Evolutionary conservation across 2,888 invertebrate species (phyloP).

Genomic region (Lissonota sp.): DNA sequence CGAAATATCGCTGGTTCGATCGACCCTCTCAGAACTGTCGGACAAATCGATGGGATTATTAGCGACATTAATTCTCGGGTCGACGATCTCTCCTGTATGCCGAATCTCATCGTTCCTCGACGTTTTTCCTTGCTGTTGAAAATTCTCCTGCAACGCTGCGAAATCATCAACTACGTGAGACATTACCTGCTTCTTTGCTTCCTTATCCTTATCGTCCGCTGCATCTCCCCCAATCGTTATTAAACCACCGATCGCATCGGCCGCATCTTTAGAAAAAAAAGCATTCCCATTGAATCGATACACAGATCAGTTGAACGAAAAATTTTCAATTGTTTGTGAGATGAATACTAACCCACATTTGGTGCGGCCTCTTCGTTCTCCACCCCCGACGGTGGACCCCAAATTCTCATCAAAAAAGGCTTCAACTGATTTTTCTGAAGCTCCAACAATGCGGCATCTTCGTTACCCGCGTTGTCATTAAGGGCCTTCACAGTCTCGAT

Average conservation of each 20-base stretch:
- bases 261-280: constrained; percentile 73
- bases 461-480: constrained; percentile 88
- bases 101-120: constrained; percentile 65
- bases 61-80: constrained; percentile 64
- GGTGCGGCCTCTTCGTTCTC: constrained; percentile 88
- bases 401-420: constrained; percentile 92
- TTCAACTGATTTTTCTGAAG: constrained; percentile 90
- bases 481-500: constrained; percentile 90
- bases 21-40: constrained; percentile 68
- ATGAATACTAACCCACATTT: constrained; percentile 74
- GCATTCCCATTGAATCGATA: background rate
- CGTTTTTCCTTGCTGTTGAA: constrained; percentile 78
- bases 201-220: constrained; percentile 74
- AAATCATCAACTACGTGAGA: constrained; percentile 78
- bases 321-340: background rate
- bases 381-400: constrained; percentile 90
- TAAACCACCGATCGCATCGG: constrained; percentile 74
- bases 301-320: background rate
- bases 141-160: constrained; percentile 80
- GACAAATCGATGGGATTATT: constrained; percentile 75
- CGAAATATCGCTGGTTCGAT: constrained; percentile 13
- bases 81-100: constrained; percentile 70
- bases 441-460: constrained; percentile 89
- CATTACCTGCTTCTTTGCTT: constrained; percentile 82
- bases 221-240: constrained; percentile 73